Conservation (phyloP, 2,888 invertebrate genomes). For the Aspidiotus destructor region DNA sequence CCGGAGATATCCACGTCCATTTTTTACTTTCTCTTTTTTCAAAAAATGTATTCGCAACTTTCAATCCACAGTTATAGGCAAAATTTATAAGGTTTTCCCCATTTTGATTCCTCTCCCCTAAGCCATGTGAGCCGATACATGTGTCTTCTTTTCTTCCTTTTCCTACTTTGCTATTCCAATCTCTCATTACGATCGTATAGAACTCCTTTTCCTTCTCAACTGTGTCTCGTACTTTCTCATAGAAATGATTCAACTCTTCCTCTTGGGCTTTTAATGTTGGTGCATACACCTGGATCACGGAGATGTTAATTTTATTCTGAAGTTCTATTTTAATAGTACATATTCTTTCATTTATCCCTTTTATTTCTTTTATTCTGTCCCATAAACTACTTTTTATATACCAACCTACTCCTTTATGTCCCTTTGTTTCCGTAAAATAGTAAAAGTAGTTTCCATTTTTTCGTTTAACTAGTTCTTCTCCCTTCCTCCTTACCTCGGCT, state of each 20-base stretch:
- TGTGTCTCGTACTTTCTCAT: neutral
- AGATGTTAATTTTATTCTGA: neutral
- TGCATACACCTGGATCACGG: neutral
- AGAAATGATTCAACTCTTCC: neutral
- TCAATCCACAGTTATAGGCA: neutral
- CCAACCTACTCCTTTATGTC: neutral
- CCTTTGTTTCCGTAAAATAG: neutral
- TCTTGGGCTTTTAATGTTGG: neutral
- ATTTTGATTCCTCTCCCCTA: neutral
- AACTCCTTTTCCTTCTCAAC: neutral
- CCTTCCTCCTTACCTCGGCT: neutral
- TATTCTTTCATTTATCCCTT: constrained; percentile 1
- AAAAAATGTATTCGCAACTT: neutral
- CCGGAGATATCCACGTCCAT: neutral
- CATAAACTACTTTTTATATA: neutral
- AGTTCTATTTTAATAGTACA: neutral
- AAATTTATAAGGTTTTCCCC: neutral
- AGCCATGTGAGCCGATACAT: neutral
- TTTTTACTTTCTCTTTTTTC: neutral
- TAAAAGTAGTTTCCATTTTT: constrained; percentile 2
- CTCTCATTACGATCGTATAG: neutral
- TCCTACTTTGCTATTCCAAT: neutral
- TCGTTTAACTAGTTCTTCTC: neutral
- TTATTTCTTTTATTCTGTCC: neutral
- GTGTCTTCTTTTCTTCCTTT: neutral